phyloP scores from a whole-genome alignment of 2,888 invertebrate genomes.

The Leucoma salicis region DNA sequence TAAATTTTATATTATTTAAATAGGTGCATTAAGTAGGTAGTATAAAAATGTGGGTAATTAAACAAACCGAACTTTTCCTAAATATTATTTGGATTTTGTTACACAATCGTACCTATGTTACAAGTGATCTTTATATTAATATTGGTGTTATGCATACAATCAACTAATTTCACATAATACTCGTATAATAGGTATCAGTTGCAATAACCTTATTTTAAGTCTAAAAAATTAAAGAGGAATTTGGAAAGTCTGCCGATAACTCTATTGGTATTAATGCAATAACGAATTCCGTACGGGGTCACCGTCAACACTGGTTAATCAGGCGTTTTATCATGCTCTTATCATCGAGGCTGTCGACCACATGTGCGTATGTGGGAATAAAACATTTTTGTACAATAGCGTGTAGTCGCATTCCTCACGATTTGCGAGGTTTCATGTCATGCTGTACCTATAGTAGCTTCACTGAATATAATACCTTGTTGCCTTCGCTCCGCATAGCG shows the following conservation, averaged over 20 bases:
- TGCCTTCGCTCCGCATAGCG: conserved; percentile 55
- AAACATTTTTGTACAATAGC: conserved; percentile 39
- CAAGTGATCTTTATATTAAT: too few species aligned
- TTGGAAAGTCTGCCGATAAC: conserved; percentile 28
- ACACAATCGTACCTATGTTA: too few species aligned
- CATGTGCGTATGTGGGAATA: conserved; percentile 51
- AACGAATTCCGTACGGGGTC: conserved; percentile 57
- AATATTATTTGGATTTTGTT: too few species aligned
- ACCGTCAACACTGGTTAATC: conserved; percentile 68
- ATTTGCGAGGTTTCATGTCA: conserved; percentile 65
- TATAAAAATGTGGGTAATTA: too few species aligned
- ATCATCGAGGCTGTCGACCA: conserved; percentile 54
- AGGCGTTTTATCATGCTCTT: conserved; percentile 71
- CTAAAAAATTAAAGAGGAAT: too few species aligned
- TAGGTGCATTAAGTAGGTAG: too few species aligned
- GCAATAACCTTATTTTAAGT: too few species aligned
- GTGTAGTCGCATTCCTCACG: conserved; percentile 68
- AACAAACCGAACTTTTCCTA: too few species aligned
- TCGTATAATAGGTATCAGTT: too few species aligned
- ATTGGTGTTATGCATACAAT: too few species aligned
- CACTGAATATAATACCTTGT: conserved; percentile 42
- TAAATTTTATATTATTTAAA: too few species aligned
- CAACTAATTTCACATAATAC: too few species aligned
- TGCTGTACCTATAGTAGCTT: conserved; percentile 50
- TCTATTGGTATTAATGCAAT: conserved; percentile 34